A percentile compares a stretch with the other conserved stretches of the same genome.
These are phyloP conservation scores for Berghia stephanieae DNA, from an alignment of 1,140 invertebrate species.

Conservation along the genomic window DNA sequence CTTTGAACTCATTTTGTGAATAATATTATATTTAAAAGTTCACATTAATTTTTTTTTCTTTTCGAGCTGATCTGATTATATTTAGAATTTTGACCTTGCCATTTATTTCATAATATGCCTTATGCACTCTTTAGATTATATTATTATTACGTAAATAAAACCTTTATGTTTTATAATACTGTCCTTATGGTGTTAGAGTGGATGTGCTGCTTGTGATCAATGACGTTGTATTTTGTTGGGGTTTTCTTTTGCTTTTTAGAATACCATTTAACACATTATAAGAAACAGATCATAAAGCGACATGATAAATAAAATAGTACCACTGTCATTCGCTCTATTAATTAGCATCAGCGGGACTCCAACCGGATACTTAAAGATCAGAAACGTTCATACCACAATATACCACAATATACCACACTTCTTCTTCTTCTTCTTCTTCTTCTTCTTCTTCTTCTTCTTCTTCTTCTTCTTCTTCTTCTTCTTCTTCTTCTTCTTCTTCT, in stretches of 20 bases:
- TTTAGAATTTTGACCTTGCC: no score
- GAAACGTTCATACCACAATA: not conserved
- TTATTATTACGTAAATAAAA: no score
- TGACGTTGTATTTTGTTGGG: not conserved
- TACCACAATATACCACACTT: not conserved
- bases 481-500: not conserved
- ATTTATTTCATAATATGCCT: no score
- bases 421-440: slow-evolving; percentile 24
- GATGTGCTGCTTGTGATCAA: not conserved
- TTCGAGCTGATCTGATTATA: no score
- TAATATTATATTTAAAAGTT: no score
- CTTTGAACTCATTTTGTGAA: no score
- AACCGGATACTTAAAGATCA: not conserved
- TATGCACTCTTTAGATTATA: no score
- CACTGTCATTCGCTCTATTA: not conserved
- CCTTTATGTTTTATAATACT: no score
- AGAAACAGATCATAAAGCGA: not conserved
- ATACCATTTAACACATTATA: not conserved
- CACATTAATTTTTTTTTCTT: no score
- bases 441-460: slow-evolving; percentile 9
- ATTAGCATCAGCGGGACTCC: not conserved
- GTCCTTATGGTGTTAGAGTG: no score
- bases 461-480: not conserved
- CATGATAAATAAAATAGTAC: no score
- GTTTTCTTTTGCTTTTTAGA: not conserved